Percentiles rank a stretch among this genome's conserved stretches.
These are phyloP conservation scores for Calypte anna DNA, from an alignment of 2,113 vertebrate genomes.

Conservation along the genomic window DNA sequence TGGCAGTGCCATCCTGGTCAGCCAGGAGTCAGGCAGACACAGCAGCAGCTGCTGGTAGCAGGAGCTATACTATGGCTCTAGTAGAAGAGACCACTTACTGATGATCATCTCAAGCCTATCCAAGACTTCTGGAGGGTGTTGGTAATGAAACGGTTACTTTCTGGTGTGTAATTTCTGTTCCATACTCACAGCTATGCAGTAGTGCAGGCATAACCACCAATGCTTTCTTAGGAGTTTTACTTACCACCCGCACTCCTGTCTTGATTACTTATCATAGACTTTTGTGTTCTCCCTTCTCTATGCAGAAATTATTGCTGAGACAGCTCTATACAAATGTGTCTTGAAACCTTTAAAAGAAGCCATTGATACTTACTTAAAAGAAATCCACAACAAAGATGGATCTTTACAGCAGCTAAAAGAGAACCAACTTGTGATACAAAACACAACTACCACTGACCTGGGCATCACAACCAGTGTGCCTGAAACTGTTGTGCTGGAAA, in stretches of 20 bases:
- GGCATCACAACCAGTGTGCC: slow-evolving; percentile 92
- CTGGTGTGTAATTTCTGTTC: background rate
- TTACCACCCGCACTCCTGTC: background rate
- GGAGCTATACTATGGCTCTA: background rate
- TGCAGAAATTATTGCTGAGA: slow-evolving; percentile 89
- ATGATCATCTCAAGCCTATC: background rate
- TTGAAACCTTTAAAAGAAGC: slow-evolving; percentile 91
- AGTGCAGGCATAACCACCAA: background rate
- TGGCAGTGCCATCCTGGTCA: background rate
- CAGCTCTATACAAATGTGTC: slow-evolving; percentile 91
- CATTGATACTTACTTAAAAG: slow-evolving; percentile 84
- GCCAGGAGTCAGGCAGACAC: background rate
- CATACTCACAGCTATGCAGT: background rate
- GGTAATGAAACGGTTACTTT: background rate
- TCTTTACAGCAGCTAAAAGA: slow-evolving; percentile 85
- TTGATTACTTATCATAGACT: background rate
- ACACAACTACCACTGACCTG: slow-evolving; percentile 92
- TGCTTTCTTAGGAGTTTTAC: background rate
- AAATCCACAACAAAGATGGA: slow-evolving; percentile 82
- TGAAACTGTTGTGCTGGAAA: slow-evolving; percentile 87
- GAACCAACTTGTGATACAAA: slow-evolving; percentile 88
- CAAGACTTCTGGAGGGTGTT: background rate
- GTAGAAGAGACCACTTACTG: background rate
- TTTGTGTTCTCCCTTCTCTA: background rate
- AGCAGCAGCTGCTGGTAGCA: background rate